Evolutionary conservation across 2,888 invertebrate genomes (phyloP).

Genomic region (Autographa gamma): DNA sequence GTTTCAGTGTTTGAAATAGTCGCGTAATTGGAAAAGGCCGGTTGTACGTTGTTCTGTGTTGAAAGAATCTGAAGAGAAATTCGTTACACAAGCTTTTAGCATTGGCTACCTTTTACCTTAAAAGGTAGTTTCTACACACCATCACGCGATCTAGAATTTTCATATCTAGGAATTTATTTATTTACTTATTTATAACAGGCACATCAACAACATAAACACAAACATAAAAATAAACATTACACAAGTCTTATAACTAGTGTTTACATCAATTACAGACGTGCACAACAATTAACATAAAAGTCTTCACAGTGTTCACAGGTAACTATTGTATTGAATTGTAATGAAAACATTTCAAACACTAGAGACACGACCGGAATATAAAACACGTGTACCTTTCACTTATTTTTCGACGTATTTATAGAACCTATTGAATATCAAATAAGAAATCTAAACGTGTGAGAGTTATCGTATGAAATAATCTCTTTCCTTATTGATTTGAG

Average conservation of each 20-base stretch:
- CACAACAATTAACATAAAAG: no score
- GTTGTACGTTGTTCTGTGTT: not conserved
- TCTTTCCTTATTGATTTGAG: not conserved
- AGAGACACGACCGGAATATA: not conserved
- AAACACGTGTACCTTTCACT: not conserved
- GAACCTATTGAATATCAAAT: not conserved
- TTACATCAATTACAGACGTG: no score
- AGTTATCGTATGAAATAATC: not conserved
- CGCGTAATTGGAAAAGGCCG: not conserved
- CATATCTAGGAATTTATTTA: not conserved
- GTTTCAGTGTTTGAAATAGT: constrained; percentile 16
- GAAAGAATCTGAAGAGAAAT: not conserved
- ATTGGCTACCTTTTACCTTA: not conserved
- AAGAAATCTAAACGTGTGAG: not conserved
- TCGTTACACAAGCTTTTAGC: not conserved
- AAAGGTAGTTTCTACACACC: not conserved
- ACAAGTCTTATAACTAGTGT: no score
- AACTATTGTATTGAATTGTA: no score
- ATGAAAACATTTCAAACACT: not conserved
- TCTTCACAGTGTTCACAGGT: no score
- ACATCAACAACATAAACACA: no score
- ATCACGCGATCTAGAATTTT: not conserved
- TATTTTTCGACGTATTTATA: not conserved
- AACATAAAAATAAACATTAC: no score
- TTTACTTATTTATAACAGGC: no score